phyloP scores from a whole-genome alignment of 2,797 vertebrate genomes.

The Pipistrellus pipistrellus region DNA sequence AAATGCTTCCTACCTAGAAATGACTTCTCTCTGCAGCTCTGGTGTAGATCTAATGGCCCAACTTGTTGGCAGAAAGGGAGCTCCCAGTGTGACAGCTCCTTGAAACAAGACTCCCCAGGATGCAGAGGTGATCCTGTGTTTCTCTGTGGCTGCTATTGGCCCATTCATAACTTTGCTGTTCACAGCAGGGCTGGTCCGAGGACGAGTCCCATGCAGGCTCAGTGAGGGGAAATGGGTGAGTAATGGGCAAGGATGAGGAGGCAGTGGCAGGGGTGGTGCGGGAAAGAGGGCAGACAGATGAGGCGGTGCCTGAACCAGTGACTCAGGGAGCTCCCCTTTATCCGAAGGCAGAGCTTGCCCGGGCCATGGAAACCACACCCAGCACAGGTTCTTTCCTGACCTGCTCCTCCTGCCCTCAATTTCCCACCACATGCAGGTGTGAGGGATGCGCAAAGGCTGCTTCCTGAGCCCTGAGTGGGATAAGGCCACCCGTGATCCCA shows the following conservation, averaged over 20 bases:
- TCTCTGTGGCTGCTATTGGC: neutral
- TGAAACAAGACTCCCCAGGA: neutral
- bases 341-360: neutral
- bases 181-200: neutral
- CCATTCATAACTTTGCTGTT: neutral
- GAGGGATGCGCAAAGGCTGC: neutral
- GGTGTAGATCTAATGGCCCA: neutral
- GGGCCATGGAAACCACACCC: neutral
- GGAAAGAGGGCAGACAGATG: neutral
- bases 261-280: neutral
- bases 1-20: neutral
- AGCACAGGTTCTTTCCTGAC: neutral
- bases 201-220: neutral
- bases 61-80: neutral
- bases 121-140: neutral
- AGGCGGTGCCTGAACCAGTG: neutral
- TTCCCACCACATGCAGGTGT: constrained; percentile 53
- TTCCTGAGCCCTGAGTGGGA: constrained; percentile 26
- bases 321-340: neutral
- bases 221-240: neutral
- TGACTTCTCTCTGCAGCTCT: neutral
- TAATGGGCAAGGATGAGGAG: neutral
- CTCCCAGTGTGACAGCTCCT: neutral
- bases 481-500: constrained; percentile 61
- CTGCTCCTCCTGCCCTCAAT: neutral